phyloP scores from a whole-genome alignment of 2,113 vertebrate genomes.

The Talpa occidentalis region DNA sequence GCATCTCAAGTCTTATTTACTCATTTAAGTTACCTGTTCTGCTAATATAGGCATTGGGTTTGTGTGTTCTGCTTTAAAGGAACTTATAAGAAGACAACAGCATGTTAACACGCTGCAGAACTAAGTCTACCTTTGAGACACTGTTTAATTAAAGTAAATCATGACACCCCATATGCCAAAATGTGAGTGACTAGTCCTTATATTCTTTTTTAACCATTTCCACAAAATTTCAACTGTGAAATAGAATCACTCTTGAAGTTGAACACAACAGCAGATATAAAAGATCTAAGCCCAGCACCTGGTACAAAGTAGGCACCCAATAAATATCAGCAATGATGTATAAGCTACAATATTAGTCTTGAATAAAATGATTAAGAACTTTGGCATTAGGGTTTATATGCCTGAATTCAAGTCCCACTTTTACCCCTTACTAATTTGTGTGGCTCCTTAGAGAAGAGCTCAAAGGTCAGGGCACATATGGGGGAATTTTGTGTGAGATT shows the following conservation, averaged over 20 bases:
- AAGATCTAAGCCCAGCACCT: background rate
- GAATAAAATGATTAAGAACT: background rate
- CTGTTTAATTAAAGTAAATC: background rate
- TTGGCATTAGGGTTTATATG: background rate
- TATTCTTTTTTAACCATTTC: background rate
- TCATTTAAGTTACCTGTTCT: background rate
- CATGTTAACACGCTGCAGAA: background rate
- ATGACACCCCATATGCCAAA: background rate
- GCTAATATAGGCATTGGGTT: background rate
- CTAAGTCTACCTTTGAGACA: background rate
- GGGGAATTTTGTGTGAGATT: background rate
- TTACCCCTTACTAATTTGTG: background rate
- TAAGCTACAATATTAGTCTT: background rate
- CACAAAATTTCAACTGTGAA: background rate
- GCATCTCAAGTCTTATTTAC: background rate
- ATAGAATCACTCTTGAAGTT: background rate
- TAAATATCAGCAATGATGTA: background rate
- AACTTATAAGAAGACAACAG: background rate
- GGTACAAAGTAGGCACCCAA: background rate
- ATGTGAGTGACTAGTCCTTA: background rate
- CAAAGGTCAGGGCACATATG: background rate
- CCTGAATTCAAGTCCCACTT: background rate
- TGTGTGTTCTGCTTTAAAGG: background rate
- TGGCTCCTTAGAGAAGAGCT: background rate
- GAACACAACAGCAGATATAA: background rate